Evolutionary conservation across 2,888 invertebrate species (phyloP).

Genomic region (Operophtera brumata): DNA sequence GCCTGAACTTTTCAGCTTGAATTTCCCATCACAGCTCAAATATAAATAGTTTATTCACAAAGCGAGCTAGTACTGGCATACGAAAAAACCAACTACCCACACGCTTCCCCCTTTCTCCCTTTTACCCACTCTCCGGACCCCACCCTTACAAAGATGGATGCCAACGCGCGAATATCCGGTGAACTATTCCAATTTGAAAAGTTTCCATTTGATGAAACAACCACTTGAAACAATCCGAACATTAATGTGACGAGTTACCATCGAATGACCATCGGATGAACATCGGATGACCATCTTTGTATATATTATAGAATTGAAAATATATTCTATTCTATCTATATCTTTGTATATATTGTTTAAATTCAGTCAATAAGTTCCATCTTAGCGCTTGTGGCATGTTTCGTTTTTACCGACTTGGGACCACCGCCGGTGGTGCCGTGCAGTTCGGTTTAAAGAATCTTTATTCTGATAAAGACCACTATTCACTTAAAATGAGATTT

Average conservation of each 20-base stretch:
- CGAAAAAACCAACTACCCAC: constrained; percentile 57
- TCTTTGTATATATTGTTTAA: too few species aligned
- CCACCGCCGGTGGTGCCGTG: background rate
- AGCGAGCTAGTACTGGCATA: constrained; percentile 56
- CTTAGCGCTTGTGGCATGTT: too few species aligned
- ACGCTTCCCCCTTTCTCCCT: constrained; percentile 30
- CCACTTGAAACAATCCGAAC: constrained; percentile 45
- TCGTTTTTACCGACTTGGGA: too few species aligned
- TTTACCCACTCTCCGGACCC: constrained; percentile 37
- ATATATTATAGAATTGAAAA: too few species aligned
- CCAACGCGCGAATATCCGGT: constrained; percentile 63
- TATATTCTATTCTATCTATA: too few species aligned
- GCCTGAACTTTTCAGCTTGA: constrained; percentile 20
- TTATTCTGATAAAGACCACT: too few species aligned
- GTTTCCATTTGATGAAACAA: constrained; percentile 66
- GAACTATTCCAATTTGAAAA: constrained; percentile 78
- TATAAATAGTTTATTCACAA: constrained; percentile 59
- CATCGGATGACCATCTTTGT: too few species aligned
- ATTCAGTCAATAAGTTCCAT: too few species aligned
- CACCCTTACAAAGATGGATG: constrained; percentile 67
- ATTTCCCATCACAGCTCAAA: constrained; percentile 44
- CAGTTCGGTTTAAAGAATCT: too few species aligned
- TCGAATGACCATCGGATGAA: too few species aligned
- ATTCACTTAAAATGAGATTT: too few species aligned
- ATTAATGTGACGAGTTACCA: constrained; percentile 2